Conservation (phyloP, 1,140 invertebrate genomes). For the Drosophila sp. region DNA sequence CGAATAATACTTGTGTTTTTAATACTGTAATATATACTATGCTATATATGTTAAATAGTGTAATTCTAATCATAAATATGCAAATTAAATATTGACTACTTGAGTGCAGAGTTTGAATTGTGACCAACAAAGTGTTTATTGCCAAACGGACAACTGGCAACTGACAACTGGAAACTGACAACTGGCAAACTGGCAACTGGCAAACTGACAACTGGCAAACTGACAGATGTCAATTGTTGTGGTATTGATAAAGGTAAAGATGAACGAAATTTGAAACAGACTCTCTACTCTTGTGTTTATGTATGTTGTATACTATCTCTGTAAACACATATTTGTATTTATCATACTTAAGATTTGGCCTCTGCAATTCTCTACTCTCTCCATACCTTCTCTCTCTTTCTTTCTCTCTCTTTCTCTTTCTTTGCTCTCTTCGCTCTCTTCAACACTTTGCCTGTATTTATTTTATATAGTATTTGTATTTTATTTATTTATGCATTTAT, state of each 20-base stretch:
- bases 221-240: background rate
- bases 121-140: conserved; percentile 3
- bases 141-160: background rate
- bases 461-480: too few species aligned
- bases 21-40: conserved; percentile 17
- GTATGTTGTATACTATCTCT: conserved; percentile 31
- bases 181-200: background rate
- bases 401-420: background rate
- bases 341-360: conserved; percentile 78
- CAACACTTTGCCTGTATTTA: background rate
- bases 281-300: conserved; percentile 8
- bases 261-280: conserved; percentile 38
- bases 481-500: background rate
- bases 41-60: background rate
- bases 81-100: conserved; percentile 23
- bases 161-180: background rate
- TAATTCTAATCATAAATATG: conserved; percentile 18
- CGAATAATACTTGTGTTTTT: conserved; percentile 25
- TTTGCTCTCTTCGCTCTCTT: conserved; percentile 4
- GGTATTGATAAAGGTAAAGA: conserved; percentile 4
- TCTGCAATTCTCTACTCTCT: conserved; percentile 44
- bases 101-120: conserved; percentile 15
- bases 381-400: background rate
- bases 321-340: conserved; percentile 55
- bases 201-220: background rate